These are phyloP conservation scores for Augochlorella aurata DNA, from an alignment of 2,888 invertebrate species.

Conservation along the genomic window DNA sequence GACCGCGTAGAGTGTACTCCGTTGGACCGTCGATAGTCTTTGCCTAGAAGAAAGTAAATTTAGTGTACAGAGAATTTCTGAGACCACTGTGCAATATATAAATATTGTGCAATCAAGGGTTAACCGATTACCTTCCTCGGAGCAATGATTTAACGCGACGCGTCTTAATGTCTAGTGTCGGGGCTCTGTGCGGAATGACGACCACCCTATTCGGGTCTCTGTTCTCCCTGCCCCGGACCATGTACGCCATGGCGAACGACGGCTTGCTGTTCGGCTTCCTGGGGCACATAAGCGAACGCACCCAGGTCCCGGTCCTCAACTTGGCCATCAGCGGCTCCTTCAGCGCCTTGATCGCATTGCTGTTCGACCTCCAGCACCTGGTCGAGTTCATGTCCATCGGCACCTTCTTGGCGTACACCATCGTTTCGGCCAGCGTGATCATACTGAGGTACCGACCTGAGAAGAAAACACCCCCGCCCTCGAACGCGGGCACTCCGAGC, in stretches of 20 bases:
- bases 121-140: not conserved
- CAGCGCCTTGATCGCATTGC: constrained; percentile 90
- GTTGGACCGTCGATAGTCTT: too few relatives aligned
- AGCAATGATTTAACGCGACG: not conserved
- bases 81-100: too few relatives aligned
- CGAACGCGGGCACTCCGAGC: constrained; percentile 67
- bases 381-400: constrained; percentile 98
- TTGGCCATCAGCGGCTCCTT: constrained; percentile 89
- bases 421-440: constrained; percentile 95
- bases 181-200: constrained; percentile 96
- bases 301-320: constrained; percentile 91
- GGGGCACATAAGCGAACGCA: constrained; percentile 89
- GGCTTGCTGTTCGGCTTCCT: constrained; percentile 92
- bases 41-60: too few relatives aligned
- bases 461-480: constrained; percentile 68
- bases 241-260: constrained; percentile 96
- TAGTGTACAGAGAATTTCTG: too few relatives aligned
- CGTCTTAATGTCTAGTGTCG: constrained; percentile 83
- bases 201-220: constrained; percentile 93
- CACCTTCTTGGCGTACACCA: constrained; percentile 93
- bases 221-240: constrained; percentile 92
- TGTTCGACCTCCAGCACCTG: constrained; percentile 94
- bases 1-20: too few relatives aligned
- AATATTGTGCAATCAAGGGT: too few relatives aligned
- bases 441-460: constrained; percentile 90